A percentile compares a stretch with the other conserved stretches of the same genome.
These are phyloP conservation scores for Cichladusa arquata DNA, from an alignment of 2,113 vertebrate genomes.

Conservation along the genomic window DNA sequence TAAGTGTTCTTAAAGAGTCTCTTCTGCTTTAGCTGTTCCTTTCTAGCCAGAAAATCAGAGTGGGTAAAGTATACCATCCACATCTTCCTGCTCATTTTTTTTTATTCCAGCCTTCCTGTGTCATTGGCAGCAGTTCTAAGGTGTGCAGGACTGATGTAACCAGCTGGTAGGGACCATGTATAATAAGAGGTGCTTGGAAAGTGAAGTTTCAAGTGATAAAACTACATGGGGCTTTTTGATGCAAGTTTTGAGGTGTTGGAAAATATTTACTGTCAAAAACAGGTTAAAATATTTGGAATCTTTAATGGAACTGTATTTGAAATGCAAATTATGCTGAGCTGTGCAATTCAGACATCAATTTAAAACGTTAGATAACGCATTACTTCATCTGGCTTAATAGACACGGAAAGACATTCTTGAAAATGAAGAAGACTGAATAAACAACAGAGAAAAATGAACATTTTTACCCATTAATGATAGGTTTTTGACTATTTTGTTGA, in stretches of 20 bases:
- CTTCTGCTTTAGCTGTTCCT: background rate
- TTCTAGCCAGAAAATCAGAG: background rate
- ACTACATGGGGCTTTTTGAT: background rate
- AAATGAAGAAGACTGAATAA: background rate
- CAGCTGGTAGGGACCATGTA: accelerated
- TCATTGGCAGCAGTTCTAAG: background rate
- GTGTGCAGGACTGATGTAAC: background rate
- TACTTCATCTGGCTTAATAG: background rate
- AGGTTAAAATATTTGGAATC: background rate
- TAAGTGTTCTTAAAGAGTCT: background rate
- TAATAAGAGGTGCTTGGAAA: background rate
- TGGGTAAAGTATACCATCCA: background rate
- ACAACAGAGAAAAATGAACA: background rate
- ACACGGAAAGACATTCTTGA: background rate
- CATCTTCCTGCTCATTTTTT: background rate
- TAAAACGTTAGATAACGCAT: background rate
- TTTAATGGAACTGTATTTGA: background rate
- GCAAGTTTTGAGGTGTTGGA: background rate
- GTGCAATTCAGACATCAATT: background rate
- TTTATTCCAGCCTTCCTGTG: background rate
- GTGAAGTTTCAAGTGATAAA: background rate
- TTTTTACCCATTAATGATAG: background rate
- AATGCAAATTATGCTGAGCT: background rate
- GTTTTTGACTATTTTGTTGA: background rate
- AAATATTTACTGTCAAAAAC: background rate